Evolutionary conservation across 2,888 invertebrate species (phyloP).

Genomic region (Leptinotarsa juncta): DNA sequence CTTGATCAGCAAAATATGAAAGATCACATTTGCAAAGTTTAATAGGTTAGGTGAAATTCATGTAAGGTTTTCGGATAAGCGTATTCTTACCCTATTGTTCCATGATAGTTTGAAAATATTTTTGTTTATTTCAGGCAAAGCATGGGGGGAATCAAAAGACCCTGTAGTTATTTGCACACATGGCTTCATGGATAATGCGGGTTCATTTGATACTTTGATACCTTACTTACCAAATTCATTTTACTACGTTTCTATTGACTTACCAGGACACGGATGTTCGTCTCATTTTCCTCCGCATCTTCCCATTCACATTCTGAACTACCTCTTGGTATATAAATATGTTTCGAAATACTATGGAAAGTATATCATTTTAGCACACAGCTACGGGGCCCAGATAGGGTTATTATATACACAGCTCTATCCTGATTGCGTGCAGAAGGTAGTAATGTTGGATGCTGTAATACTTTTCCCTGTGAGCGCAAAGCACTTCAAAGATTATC

Average conservation of each 20-base stretch:
- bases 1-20: too few relatives aligned
- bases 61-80: too few relatives aligned
- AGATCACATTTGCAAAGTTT: too few relatives aligned
- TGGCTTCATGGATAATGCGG: conserved; percentile 72
- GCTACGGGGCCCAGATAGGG: conserved; percentile 68
- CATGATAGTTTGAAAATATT: too few relatives aligned
- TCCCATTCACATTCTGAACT: conserved; percentile 63
- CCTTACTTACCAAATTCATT: conserved; percentile 66
- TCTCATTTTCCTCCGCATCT: conserved; percentile 66
- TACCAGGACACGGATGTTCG: conserved; percentile 73
- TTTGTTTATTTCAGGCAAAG: conserved; percentile 66
- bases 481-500: conserved; percentile 50
- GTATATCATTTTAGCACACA: conserved; percentile 61
- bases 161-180: conserved; percentile 71
- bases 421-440: conserved; percentile 63
- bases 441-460: conserved; percentile 66
- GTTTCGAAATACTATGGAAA: conserved; percentile 54
- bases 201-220: conserved; percentile 70
- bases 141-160: conserved; percentile 70
- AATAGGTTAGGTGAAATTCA: too few relatives aligned
- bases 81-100: too few relatives aligned
- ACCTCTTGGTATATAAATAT: conserved; percentile 60
- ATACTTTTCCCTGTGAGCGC: conserved; percentile 52
- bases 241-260: conserved; percentile 67
- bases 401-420: conserved; percentile 62